Evolutionary conservation across 2,113 vertebrate species (phyloP), one percentile per base, ranked within the genome.

Genomic region (Australoheros scitulus): DNA sequence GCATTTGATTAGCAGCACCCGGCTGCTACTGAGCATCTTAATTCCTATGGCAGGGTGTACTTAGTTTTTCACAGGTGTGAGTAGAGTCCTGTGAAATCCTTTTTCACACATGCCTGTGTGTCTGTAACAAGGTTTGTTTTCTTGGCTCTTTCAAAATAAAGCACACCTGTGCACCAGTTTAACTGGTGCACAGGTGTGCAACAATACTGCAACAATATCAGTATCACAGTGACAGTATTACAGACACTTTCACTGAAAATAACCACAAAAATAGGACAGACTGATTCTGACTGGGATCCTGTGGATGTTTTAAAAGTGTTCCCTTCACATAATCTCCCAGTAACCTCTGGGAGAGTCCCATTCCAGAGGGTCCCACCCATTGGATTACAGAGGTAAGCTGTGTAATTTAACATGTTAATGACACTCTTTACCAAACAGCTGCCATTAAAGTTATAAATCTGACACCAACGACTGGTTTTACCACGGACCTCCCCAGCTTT

Each of bases 321-420:
- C 43, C 43, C 41, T 18, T 47, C 41, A 70, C 65, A 70, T 70
- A 70, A 11, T 52, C 20, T 75, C 79, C 64, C 81, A 78, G 78
- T 29, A 52, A 75, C 41, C 43, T 61, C 7, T 76, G 76, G 68
- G 77, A 52, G 83, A 63, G 36, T 68, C 47, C 47, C n/a, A 10
- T 10, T 7, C 11, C 74, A 32, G 11, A 32, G 34, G 55, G 61
- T 55, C 17, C 52, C 61, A 24, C 88, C 84, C 79, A 79, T 60
- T 81, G 78, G 79, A 76, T 89, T 79, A 87, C 68, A 87, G 82
- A 77, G 79, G 75, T 75, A 60, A 81, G 60, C 4, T n/a, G 58
- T 87, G 83, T 85, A 90, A 85, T 88, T 88, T 64, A 43, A 64
- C 85, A 77, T 60, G 82, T 56, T 87, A 82, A 90, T 87, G 76